Conservation (phyloP, 2,113 vertebrate species). For the Dasyurus viverrinus region DNA sequence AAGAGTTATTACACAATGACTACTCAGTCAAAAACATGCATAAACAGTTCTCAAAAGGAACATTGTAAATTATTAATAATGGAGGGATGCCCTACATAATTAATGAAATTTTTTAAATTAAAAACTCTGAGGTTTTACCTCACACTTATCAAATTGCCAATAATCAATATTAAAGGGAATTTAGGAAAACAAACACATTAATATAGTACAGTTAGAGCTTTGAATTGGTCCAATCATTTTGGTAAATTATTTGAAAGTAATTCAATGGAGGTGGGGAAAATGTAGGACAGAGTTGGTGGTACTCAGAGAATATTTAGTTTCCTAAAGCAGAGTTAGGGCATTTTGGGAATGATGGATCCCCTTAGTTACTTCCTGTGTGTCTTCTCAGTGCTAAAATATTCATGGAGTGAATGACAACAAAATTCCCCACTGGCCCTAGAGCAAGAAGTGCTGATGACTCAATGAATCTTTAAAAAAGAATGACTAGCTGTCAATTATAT, state of each 20-base stretch:
- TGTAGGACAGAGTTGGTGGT: not conserved
- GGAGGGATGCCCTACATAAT: no score
- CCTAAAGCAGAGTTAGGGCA: not conserved
- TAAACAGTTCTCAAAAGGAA: no score
- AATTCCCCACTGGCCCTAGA: not conserved
- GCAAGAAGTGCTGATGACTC: not conserved
- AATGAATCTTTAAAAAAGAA: not conserved
- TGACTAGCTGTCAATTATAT: not conserved
- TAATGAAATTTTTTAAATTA: not conserved
- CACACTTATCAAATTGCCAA: not conserved
- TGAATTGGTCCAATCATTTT: not conserved
- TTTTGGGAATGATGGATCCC: not conserved
- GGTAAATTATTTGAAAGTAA: not conserved
- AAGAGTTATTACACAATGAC: no score
- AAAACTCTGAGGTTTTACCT: not conserved
- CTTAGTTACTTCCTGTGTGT: not conserved
- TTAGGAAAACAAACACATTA: not conserved
- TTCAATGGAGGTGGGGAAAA: not conserved
- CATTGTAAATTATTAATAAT: no score
- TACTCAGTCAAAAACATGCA: no score
- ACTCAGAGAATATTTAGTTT: not conserved
- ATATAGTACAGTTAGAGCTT: not conserved
- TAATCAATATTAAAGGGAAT: not conserved
- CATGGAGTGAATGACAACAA: not conserved
- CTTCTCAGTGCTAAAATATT: not conserved